Percentiles rank a stretch among this genome's conserved stretches.
Conservation (phyloP, 1,140 invertebrate species). For the Leptestheria dahalacensis region DNA sequence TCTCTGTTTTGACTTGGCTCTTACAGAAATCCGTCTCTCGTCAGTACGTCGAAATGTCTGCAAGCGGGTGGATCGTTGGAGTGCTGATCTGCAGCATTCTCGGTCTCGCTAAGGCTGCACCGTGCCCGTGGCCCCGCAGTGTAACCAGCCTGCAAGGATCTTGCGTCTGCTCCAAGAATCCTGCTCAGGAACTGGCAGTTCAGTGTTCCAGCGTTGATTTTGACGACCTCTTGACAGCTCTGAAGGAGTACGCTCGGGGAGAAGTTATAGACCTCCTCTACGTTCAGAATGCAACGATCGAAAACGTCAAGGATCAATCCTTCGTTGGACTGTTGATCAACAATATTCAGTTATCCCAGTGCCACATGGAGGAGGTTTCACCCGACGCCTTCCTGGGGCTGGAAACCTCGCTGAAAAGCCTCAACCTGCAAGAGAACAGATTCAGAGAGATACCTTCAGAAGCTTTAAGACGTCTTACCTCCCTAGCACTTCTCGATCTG, state of each 20-base stretch:
- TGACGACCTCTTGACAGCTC: constrained; percentile 45
- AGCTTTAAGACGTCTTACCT: constrained; percentile 53
- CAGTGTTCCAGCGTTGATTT: constrained; percentile 82
- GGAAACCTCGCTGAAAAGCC: constrained; percentile 65
- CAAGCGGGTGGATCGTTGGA: no score
- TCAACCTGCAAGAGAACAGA: constrained; percentile 74
- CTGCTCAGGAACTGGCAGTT: constrained; percentile 61
- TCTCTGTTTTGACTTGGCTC: no score
- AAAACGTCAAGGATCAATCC: constrained; percentile 43
- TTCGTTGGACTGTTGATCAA: constrained; percentile 59
- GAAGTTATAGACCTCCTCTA: constrained; percentile 61
- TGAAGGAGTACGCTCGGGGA: constrained; percentile 39
- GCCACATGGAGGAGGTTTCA: constrained; percentile 61
- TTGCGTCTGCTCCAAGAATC: constrained; percentile 73
- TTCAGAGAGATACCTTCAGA: constrained; percentile 60
- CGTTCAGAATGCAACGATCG: constrained; percentile 68
- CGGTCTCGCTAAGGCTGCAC: constrained; percentile 32
- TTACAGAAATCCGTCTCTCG: no score
- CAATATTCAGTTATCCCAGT: constrained; percentile 70
- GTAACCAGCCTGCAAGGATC: constrained; percentile 54
- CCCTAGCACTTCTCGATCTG: constrained; percentile 73
- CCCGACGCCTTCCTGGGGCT: constrained; percentile 52
- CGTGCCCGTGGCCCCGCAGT: constrained; percentile 68
- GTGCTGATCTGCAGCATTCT: not conserved
- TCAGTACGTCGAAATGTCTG: no score